A percentile compares a stretch with the other conserved stretches of the same genome.
Conservation (phyloP, 2,797 vertebrate genomes). For the Takifugu rubripes region DNA sequence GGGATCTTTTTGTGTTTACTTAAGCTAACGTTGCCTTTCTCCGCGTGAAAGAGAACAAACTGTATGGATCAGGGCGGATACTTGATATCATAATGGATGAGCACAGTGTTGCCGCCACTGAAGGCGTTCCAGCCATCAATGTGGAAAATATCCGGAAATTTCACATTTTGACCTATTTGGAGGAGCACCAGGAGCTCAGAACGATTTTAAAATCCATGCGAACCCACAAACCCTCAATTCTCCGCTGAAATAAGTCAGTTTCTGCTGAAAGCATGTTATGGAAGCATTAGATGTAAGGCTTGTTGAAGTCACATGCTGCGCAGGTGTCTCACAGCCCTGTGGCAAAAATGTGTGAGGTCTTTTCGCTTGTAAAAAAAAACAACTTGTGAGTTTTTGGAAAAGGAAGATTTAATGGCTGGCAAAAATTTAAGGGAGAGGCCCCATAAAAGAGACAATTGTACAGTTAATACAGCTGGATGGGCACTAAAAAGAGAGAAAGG, state of each 20-base stretch:
- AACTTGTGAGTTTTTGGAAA: slow-evolving; percentile 14
- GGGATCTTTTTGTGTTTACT: slow-evolving; percentile 40
- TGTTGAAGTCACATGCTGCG: slow-evolving; percentile 26
- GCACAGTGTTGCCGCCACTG: too few relatives aligned
- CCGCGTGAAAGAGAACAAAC: slow-evolving; percentile 20
- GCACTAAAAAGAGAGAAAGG: not conserved
- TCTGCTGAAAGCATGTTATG: slow-evolving; percentile 14
- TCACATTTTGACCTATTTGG: too few relatives aligned
- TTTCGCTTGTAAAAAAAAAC: slow-evolving; percentile 40
- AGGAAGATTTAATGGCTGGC: not conserved
- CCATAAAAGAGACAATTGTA: not conserved
- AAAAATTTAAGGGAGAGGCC: not conserved
- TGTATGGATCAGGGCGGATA: not conserved
- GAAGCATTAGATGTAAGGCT: slow-evolving; percentile 30
- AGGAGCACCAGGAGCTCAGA: too few relatives aligned
- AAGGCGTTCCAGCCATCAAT: too few relatives aligned
- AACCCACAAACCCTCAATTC: not conserved
- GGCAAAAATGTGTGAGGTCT: slow-evolving; percentile 52
- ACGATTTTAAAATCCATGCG: too few relatives aligned
- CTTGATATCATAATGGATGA: not conserved
- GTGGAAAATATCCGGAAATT: too few relatives aligned
- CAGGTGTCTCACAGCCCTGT: slow-evolving; percentile 48
- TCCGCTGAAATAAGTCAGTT: slow-evolving; percentile 4
- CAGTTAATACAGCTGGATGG: not conserved
- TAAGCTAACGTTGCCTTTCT: slow-evolving; percentile 16